Evolutionary conservation across 2,888 invertebrate species (phyloP).

Genomic region (Rhynchonema sp.): DNA sequence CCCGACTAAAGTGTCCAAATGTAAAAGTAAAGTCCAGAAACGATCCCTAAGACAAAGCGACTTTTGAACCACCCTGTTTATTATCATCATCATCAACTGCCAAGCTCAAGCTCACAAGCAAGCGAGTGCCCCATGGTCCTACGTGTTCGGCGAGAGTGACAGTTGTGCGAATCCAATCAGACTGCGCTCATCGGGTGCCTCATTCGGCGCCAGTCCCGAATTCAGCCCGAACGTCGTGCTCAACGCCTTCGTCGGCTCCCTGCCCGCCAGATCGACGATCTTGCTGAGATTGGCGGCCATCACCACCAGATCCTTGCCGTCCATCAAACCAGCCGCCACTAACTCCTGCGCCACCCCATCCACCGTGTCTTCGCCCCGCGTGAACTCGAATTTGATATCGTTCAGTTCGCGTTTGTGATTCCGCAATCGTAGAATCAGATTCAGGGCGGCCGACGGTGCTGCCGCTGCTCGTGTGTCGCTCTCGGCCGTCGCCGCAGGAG

Average conservation of each 20-base stretch:
- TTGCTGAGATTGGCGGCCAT: constrained; percentile 79
- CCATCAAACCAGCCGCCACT: constrained; percentile 80
- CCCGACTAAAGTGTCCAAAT: too few species aligned
- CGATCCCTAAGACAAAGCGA: too few species aligned
- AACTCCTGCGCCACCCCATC: constrained; percentile 42
- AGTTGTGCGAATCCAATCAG: constrained; percentile 92
- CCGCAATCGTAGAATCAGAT: constrained; percentile 26
- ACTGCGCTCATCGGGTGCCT: constrained; percentile 64
- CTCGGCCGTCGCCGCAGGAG: neutral
- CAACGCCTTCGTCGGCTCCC: constrained; percentile 4
- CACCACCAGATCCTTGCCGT: constrained; percentile 68
- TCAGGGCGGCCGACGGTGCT: neutral
- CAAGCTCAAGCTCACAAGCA: neutral
- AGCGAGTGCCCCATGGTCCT: neutral
- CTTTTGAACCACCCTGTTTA: too few species aligned
- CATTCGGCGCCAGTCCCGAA: constrained; percentile 33
- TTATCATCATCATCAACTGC: neutral
- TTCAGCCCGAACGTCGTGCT: constrained; percentile 25
- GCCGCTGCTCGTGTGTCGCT: neutral
- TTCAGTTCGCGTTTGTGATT: constrained; percentile 76
- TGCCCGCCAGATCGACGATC: constrained; percentile 26
- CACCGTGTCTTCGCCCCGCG: constrained; percentile 29
- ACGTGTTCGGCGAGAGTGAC: neutral
- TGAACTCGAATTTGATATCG: constrained; percentile 92
- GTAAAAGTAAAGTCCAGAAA: too few species aligned